Evolutionary conservation across 2,113 vertebrate species (phyloP).

Genomic region (Alexandromys fortis): DNA sequence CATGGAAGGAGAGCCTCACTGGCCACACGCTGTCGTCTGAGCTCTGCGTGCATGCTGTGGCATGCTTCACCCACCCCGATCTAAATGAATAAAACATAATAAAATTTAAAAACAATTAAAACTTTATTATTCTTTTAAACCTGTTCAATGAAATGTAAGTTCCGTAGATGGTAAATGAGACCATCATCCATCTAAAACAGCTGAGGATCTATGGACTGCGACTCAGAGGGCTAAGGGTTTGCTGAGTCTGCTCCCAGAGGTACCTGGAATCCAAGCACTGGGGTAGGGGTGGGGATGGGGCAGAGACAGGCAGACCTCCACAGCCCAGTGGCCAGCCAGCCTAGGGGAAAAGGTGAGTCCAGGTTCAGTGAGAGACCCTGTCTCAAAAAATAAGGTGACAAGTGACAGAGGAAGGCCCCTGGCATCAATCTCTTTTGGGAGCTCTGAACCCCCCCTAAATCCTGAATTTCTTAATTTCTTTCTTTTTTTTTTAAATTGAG

Average conservation of each 20-base stretch:
- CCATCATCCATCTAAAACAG: neutral
- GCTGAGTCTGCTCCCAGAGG: neutral
- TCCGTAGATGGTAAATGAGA: neutral
- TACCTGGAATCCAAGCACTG: neutral
- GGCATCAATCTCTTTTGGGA: neutral
- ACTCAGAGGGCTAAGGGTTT: neutral
- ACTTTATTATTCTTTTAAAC: neutral
- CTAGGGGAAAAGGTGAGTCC: neutral
- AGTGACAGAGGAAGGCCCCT: neutral
- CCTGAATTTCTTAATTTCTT: too few species aligned
- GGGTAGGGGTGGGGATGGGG: neutral
- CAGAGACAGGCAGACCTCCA: neutral
- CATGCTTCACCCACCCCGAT: neutral
- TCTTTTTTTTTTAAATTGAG: too few species aligned
- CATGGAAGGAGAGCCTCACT: neutral
- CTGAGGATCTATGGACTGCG: neutral
- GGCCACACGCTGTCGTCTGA: neutral
- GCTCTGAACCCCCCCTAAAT: too few species aligned
- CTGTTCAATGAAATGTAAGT: neutral
- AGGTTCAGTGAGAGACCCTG: neutral
- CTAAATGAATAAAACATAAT: neutral
- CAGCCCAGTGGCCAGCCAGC: neutral
- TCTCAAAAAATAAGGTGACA: neutral
- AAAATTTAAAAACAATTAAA: neutral
- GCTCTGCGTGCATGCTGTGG: neutral